Evolutionary conservation across 1,140 invertebrate genomes (phyloP).

Genomic region (Aradophagus sp.): DNA sequence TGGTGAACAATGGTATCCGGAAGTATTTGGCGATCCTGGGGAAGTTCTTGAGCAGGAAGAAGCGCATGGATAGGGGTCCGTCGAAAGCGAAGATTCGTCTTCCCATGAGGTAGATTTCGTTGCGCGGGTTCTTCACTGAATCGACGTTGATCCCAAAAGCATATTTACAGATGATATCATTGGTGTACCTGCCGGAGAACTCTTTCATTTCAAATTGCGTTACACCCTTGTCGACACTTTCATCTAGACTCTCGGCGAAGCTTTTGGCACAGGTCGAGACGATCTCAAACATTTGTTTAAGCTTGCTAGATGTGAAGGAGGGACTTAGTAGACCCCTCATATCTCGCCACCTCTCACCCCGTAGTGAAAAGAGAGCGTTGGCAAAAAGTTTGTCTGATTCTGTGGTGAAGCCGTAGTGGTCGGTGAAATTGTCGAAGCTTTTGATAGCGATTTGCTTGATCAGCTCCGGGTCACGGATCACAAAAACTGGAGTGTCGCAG

Average conservation of each 20-base stretch:
- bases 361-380: slow-evolving; percentile 74
- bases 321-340: slow-evolving; percentile 68
- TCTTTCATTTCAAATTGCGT: slow-evolving; percentile 64
- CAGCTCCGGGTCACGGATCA: slow-evolving; percentile 79
- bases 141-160: slow-evolving; percentile 74
- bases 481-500: slow-evolving; percentile 74
- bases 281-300: slow-evolving; percentile 63
- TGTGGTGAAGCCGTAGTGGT: slow-evolving; percentile 72
- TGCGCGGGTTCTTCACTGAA: slow-evolving; percentile 69
- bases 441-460: slow-evolving; percentile 78
- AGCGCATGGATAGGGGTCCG: slow-evolving; percentile 41
- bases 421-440: slow-evolving; percentile 80
- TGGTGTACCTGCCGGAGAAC: slow-evolving; percentile 62
- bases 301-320: slow-evolving; percentile 69
- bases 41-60: slow-evolving; percentile 46
- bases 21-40: slow-evolving; percentile 34
- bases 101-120: slow-evolving; percentile 72
- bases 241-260: slow-evolving; percentile 8
- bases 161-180: slow-evolving; percentile 63
- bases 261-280: slow-evolving; percentile 55
- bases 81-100: slow-evolving; percentile 65
- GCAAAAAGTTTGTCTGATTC: slow-evolving; percentile 74
- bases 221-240: slow-evolving; percentile 18
- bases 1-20: slow-evolving; percentile 45
- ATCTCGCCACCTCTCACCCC: slow-evolving; percentile 72